A percentile compares a stretch with the other conserved stretches of the same genome.
These are phyloP conservation scores for Plumapathes pennacea DNA, from an alignment of 92 coral and sea anemone genomes.

Conservation along the genomic window DNA sequence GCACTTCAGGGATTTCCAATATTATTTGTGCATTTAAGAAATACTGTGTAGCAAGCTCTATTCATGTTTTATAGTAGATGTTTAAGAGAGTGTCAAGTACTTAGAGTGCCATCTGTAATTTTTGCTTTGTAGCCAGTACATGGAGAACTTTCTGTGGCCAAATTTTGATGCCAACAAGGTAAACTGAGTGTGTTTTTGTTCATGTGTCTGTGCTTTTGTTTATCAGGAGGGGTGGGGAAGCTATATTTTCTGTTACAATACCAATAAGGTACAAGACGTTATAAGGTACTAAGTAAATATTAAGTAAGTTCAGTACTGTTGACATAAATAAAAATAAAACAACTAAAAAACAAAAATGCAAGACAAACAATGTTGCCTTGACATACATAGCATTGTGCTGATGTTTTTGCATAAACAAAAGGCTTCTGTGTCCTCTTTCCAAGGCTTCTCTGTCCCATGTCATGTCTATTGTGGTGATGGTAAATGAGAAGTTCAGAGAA, in stretches of 20 bases:
- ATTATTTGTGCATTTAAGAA: too few species aligned
- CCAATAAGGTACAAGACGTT: too few species aligned
- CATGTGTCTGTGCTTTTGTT: background rate
- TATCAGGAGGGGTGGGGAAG: background rate
- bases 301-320: too few species aligned
- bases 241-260: too few species aligned
- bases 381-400: background rate
- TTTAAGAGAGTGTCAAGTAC: background rate
- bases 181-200: background rate
- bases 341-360: background rate
- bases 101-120: background rate
- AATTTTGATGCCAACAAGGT: constrained; percentile 85
- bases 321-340: background rate
- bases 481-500: constrained; percentile 94
- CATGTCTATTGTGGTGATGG: constrained; percentile 86
- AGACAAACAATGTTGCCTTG: background rate
- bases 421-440: background rate
- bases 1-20: too few species aligned
- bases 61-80: too few species aligned
- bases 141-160: constrained; percentile 92
- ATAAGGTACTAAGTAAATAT: background rate
- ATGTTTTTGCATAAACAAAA: background rate
- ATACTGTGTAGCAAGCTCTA: too few species aligned
- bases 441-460: constrained; percentile 84
- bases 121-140: constrained; percentile 67